Base-by-base conservation (phyloP, 64 coral and sea anemone genomes). In the Cladopsammia gracilis region DNA sequence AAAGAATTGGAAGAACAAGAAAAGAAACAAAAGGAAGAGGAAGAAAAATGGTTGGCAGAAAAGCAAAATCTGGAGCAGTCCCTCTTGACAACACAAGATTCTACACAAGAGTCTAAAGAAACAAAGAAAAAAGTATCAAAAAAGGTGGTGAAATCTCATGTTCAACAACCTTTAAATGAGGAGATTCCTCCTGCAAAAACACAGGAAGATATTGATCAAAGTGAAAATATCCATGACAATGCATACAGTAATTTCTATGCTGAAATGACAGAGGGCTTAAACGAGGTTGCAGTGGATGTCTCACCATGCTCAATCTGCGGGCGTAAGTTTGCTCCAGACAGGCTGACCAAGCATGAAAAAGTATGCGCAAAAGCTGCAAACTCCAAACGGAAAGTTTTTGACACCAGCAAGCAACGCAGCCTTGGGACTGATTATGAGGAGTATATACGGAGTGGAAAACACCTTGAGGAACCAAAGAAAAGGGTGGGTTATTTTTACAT, bases 251-350 rank as follows among this genome's bases (percentile, higher is more conserved):
- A 79, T 52, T 98, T 91, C 76, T 98, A 98, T 91, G 82, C 75
- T 43, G 81, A 98, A 77, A 51, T 85, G 89, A 92, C 94, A 48
- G 34, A 56, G 19, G 81, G 46, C 25, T 54, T 64, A 19, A 49
- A 62, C 19, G 77, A 92, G 60, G 68, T 93, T 47, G 58, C 14
- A 2, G 19, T 96, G 9, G 91, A 94, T 45, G 82, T 99, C 15
- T 61, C 82, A 52, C 88, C 91, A 10, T 99, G 98, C 72, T 79
- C 88, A 44, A 92, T 96, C 45, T 99, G 98, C 91, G 98, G 98
- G 8, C 91, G 98, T 16, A 96, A 93, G 19, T 99, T 99, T 96
- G 87, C 91, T 25, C 88, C 71, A 15, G 94, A 99, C 20, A 87
- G 98, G 62, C 49, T 99, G 19, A 76, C 68, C 14, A 93, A 89